These are phyloP conservation scores for Ascidia mentula DNA, from an alignment of 23 tunicate genomes.

Conservation along the genomic window DNA sequence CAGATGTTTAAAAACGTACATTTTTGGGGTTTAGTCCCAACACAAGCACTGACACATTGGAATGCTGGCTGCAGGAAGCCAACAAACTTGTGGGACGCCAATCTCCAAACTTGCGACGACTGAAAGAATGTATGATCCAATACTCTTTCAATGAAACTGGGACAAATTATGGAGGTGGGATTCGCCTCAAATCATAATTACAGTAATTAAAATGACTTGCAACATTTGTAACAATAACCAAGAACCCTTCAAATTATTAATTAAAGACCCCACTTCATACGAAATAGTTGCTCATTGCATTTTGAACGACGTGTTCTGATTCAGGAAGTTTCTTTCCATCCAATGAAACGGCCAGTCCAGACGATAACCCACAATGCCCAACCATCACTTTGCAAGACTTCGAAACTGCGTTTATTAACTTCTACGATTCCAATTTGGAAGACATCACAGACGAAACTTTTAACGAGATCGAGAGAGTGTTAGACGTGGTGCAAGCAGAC, in stretches of 20 bases:
- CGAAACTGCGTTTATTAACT: background rate
- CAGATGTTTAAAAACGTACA: too few relatives aligned
- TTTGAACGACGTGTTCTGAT: background rate
- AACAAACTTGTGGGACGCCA: constrained; percentile 5
- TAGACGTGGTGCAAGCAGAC: constrained; percentile 34
- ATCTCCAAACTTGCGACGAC: background rate
- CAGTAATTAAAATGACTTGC: too few relatives aligned
- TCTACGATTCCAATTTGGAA: background rate
- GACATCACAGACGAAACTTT: constrained; percentile 15
- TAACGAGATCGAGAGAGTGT: background rate
- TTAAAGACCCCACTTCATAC: too few relatives aligned
- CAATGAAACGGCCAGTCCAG: background rate
- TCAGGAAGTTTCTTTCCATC: constrained; percentile 27
- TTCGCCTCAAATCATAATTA: too few relatives aligned
- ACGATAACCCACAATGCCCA: constrained; percentile 25
- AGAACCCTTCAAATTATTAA: too few relatives aligned
- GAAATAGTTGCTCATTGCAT: too few relatives aligned
- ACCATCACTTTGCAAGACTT: constrained; percentile 6
- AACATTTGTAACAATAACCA: too few relatives aligned
- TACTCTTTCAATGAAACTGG: constrained; percentile 13
- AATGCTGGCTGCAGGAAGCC: constrained; percentile 29
- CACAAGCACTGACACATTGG: constrained; percentile 9
- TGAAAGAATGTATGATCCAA: constrained; percentile 37
- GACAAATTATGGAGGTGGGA: background rate
- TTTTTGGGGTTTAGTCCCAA: background rate